These are phyloP conservation scores for Hiodon tergisus DNA, from an alignment of 2,113 vertebrate genomes.

Conservation along the genomic window DNA sequence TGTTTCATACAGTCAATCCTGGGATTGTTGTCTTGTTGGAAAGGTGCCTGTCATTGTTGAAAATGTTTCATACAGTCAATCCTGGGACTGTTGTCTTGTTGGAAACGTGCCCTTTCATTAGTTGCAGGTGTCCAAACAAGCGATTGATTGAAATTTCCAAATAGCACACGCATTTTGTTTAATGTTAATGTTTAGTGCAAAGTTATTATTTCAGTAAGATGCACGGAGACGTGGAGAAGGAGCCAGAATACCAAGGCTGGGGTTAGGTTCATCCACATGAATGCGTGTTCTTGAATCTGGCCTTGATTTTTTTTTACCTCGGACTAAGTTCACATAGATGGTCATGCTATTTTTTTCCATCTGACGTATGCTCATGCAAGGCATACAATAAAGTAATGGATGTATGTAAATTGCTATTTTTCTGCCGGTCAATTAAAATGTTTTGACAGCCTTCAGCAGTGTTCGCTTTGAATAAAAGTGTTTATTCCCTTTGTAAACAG, in stretches of 20 bases:
- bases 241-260: too few relatives aligned
- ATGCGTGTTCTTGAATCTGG: too few relatives aligned
- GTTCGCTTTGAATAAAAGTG: conserved; percentile 28
- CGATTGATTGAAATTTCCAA: too few relatives aligned
- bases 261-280: too few relatives aligned
- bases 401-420: conserved; percentile 28
- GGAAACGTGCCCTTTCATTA: too few relatives aligned
- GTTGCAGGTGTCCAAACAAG: too few relatives aligned
- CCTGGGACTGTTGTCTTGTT: neutral
- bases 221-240: too few relatives aligned
- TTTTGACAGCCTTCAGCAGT: neutral
- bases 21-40: neutral
- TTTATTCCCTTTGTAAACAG: conserved; percentile 41
- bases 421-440: conserved; percentile 32
- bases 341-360: neutral
- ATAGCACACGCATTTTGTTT: too few relatives aligned
- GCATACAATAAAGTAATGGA: conserved; percentile 22
- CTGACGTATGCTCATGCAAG: neutral
- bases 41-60: neutral
- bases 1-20: neutral
- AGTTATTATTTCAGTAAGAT: too few relatives aligned
- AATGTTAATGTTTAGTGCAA: too few relatives aligned
- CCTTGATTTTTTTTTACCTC: too few relatives aligned
- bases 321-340: neutral
- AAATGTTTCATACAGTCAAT: neutral